Evolutionary conservation across 2,113 vertebrate genomes (phyloP), one percentile per base, ranked within the genome.

Genomic region (Nesoenas mayeri): DNA sequence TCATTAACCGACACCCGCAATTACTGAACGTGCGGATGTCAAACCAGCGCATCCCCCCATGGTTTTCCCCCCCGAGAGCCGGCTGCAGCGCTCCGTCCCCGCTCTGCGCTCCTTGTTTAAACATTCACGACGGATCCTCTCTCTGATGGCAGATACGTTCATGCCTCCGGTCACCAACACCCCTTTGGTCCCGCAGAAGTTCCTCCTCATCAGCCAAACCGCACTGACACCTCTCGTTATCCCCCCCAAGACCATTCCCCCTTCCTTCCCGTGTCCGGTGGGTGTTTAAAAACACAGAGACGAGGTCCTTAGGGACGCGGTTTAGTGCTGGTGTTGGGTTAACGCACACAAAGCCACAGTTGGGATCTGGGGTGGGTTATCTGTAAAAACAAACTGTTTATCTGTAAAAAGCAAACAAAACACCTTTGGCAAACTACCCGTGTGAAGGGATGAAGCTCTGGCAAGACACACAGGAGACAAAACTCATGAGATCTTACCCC

Each of bases 1-100:
- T 96, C 92, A 67, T 97, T 96, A 97, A 78, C 28, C 21, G 3
- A 47, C 75, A 24, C 75, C 81, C 28, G 4, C 83, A 91, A 96
- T 96, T 92, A 85, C 0, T 19, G 42, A 18, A 15, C 1, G 18
- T 9, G 71, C 6, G 70, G 54, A 21, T 28, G 87, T 66, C 5
- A 6, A 67, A 82, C 64, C 6, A 61, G 48, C 18, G 6, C 78
- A 38, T 26, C 28, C 75, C 56, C 69, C 50, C 0, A 5, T 34
- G 72, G 38, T 1, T 2, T 57, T 51, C 17, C 25, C 18, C 31
- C 38, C 13, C 0, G 3, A 42, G 70, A 38, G 48, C 24, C 4
- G 11, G 40, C 79, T 51, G 40, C 1, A 3, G 26, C 1, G 26
- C 79, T 19, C 48, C 1, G 28, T 31, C 21, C 51, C 32, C 25